Evolutionary conservation across 2,888 invertebrate genomes (phyloP).

Genomic region (Volucella inflata): DNA sequence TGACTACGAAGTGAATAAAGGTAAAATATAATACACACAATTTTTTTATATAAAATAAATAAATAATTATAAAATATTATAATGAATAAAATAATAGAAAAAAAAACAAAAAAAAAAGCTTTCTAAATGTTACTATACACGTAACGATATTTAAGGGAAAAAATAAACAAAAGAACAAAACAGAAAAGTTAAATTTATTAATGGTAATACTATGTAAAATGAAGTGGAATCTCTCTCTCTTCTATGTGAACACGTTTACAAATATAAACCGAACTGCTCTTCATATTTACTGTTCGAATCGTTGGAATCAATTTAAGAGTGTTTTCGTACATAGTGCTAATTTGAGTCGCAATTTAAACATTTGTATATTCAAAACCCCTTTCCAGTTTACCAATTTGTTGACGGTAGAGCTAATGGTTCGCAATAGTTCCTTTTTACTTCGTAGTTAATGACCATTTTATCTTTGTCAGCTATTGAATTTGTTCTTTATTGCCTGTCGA

Average conservation of each 20-base stretch:
- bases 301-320: too few relatives aligned
- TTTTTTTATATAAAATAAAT: constrained; percentile 70
- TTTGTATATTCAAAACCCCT: too few relatives aligned
- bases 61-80: constrained; percentile 70
- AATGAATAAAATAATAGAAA: constrained; percentile 46
- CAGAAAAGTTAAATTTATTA: constrained; percentile 52
- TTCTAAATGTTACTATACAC: constrained; percentile 78
- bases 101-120: constrained; percentile 72
- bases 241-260: too few relatives aligned
- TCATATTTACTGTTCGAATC: too few relatives aligned
- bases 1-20: constrained; percentile 64
- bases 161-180: constrained; percentile 50
- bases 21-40: constrained; percentile 43
- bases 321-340: too few relatives aligned
- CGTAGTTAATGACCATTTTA: too few relatives aligned
- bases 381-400: too few relatives aligned
- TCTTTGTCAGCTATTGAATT: not conserved
- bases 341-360: too few relatives aligned
- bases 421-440: too few relatives aligned
- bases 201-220: constrained; percentile 39
- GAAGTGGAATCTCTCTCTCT: constrained; percentile 48
- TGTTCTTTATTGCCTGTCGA: not conserved
- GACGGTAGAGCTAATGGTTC: too few relatives aligned
- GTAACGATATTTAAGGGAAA: constrained; percentile 63
- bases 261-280: too few relatives aligned